These are phyloP conservation scores for Labia minor DNA, from an alignment of 2,888 invertebrate species.

Conservation along the genomic window DNA sequence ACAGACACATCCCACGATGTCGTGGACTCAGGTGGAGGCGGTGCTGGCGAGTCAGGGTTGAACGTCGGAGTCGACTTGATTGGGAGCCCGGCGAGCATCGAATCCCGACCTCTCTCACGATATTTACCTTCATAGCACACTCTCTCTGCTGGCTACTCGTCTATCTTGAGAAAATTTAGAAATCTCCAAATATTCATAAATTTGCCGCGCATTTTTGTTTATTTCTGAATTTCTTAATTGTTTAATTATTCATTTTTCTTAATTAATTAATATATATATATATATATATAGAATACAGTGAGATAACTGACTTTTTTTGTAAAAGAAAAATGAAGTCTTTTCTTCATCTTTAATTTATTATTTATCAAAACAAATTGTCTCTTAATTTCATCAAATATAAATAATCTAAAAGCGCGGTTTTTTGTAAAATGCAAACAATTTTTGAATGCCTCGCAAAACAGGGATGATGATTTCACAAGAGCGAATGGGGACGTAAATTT, in stretches of 20 bases:
- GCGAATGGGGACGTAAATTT: constrained; percentile 7
- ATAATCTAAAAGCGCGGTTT: not conserved
- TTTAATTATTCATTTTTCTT: not conserved
- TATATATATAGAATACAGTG: not conserved
- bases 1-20: not conserved
- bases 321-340: not conserved
- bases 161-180: not conserved
- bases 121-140: not conserved
- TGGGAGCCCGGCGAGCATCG: not conserved
- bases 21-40: not conserved
- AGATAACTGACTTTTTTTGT: not conserved
- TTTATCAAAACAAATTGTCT: constrained; percentile 3
- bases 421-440: not conserved
- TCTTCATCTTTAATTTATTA: not conserved
- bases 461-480: not conserved
- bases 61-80: not conserved
- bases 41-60: not conserved
- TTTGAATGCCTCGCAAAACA: not conserved
- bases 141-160: not conserved
- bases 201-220: not conserved
- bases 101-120: not conserved
- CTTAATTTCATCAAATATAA: too few species aligned
- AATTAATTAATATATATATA: not conserved
- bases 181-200: not conserved
- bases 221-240: not conserved